phyloP scores from a whole-genome alignment of 2,888 invertebrate genomes.

The Orthosia gracilis region DNA sequence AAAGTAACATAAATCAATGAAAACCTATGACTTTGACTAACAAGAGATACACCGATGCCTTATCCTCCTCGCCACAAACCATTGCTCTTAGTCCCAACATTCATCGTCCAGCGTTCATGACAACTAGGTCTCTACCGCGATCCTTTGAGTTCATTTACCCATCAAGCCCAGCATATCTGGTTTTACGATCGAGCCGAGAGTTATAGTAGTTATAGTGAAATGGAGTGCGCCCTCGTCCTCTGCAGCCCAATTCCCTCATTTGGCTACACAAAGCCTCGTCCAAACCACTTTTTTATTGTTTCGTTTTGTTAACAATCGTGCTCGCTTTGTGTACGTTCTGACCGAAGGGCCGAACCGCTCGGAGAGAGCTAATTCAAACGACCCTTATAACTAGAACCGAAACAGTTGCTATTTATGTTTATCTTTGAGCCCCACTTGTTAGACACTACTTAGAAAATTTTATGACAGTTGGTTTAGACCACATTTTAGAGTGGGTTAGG shows the following conservation, averaged over 20 bases:
- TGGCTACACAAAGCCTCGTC: constrained; percentile 60
- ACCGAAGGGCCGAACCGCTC: constrained; percentile 28
- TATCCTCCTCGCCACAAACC: background rate
- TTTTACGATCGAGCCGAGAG: constrained; percentile 42
- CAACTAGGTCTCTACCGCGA: constrained; percentile 35
- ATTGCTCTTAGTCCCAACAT: background rate
- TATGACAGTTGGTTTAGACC: background rate
- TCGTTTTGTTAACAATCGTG: constrained; percentile 55
- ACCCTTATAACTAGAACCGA: constrained; percentile 25
- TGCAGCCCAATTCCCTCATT: constrained; percentile 61
- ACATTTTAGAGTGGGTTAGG: background rate
- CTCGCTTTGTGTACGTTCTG: constrained; percentile 47
- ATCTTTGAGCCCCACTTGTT: constrained; percentile 22
- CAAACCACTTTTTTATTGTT: constrained; percentile 66
- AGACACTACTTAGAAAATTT: constrained; percentile 13
- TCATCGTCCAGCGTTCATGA: constrained; percentile 15
- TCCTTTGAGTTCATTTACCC: constrained; percentile 57
- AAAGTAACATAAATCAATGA: background rate
- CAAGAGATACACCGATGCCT: background rate
- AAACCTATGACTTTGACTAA: background rate
- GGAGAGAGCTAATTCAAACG: constrained; percentile 36
- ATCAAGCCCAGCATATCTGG: constrained; percentile 44
- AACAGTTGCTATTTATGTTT: constrained; percentile 30
- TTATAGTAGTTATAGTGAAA: constrained; percentile 28
- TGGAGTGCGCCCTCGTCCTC: constrained; percentile 44